Evolutionary conservation across 2,113 vertebrate species (phyloP).

Genomic region (Syngnathus floridae): DNA sequence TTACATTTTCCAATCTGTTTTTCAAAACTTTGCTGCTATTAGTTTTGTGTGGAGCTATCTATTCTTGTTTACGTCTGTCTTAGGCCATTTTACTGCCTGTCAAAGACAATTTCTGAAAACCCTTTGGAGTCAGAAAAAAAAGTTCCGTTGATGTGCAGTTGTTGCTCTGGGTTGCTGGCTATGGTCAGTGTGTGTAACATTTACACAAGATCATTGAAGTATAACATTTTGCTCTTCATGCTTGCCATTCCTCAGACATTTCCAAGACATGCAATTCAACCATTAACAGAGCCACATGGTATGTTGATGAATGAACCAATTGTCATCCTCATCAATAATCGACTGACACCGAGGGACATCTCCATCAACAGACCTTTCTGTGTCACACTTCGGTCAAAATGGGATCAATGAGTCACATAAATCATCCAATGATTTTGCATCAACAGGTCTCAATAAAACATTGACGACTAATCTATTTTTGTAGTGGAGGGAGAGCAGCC

Average conservation of each 20-base stretch:
- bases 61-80: too few species aligned
- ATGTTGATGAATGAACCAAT: conserved; percentile 31
- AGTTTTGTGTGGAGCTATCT: too few species aligned
- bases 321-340: conserved; percentile 43
- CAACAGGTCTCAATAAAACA: conserved; percentile 3
- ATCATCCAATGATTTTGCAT: conserved; percentile 3
- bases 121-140: too few species aligned
- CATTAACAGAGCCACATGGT: background rate
- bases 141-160: too few species aligned
- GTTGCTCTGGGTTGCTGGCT: too few species aligned
- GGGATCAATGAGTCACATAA: background rate
- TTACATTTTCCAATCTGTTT: background rate
- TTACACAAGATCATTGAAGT: too few species aligned
- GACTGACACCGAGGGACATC: conserved; percentile 29
- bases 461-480: background rate
- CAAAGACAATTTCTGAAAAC: too few species aligned
- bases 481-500: background rate
- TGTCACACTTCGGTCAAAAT: background rate
- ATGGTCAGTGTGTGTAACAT: too few species aligned
- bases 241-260: too few species aligned
- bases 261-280: background rate
- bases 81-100: too few species aligned
- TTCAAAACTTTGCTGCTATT: too few species aligned
- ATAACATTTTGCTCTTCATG: too few species aligned
- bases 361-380: conserved; percentile 1